Conservation (phyloP, 2,113 vertebrate species). For the cattle (Bos taurus) region ARS-UCD2.0 NC_037337.1:69424501-69425000, state of each 20-base stretch:
- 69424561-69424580: constrained; percentile 79
- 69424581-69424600: constrained; percentile 69
- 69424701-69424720: constrained; percentile 47
- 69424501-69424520: constrained; percentile 78
- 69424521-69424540: constrained; percentile 84
- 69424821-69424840: background rate
- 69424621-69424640: constrained; percentile 81
- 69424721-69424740: background rate
- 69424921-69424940: fast-evolving
- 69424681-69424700: constrained; percentile 47
- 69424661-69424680: constrained; percentile 58
- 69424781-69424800: background rate
- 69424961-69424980: background rate
- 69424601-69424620: constrained; percentile 76
- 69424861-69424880: background rate
- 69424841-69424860: background rate
- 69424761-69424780: fast-evolving
- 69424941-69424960: background rate
- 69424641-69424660: constrained; percentile 73
- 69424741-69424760: no score
- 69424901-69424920: background rate
- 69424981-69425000: background rate
- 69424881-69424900: background rate
- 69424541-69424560: constrained; percentile 80
- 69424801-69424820: background rate